Evolutionary conservation across 2,797 vertebrate species (phyloP).

Genomic region (Podargus strigoides): DNA sequence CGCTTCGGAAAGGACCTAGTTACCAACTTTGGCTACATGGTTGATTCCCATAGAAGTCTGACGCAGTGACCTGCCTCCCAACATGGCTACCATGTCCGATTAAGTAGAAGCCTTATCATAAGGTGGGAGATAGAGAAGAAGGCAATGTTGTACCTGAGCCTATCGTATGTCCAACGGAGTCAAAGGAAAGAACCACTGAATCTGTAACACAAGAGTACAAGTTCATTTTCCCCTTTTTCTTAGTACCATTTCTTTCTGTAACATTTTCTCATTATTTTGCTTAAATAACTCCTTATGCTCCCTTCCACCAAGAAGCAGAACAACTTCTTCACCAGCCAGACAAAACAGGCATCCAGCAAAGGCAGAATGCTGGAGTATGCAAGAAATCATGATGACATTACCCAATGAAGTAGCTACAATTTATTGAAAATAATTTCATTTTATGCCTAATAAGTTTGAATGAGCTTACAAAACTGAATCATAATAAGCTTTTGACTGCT

Average conservation of each 20-base stretch:
- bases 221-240: conserved; percentile 73
- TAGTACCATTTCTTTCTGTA: not conserved
- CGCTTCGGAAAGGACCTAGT: not conserved
- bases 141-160: conserved; percentile 80
- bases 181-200: conserved; percentile 82
- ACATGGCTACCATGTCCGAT: conserved; percentile 56
- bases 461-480: not conserved
- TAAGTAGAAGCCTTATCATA: conserved; percentile 32
- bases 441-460: not conserved
- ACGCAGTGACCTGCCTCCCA: conserved; percentile 50
- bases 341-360: not conserved
- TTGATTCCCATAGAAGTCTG: not conserved
- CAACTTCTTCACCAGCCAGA: not conserved
- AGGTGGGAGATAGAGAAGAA: conserved; percentile 60
- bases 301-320: not conserved
- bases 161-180: conserved; percentile 83
- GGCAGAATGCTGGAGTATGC: not conserved
- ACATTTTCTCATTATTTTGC: not conserved
- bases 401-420: not conserved
- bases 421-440: not conserved
- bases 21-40: not conserved
- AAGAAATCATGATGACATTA: not conserved
- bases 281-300: not conserved
- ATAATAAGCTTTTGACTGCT: not conserved
- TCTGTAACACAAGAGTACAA: conserved; percentile 86